A percentile compares a stretch with the other conserved stretches of the same genome.
Conservation (phyloP, 2,113 vertebrate genomes). For the Maccullochella peelii region DNA sequence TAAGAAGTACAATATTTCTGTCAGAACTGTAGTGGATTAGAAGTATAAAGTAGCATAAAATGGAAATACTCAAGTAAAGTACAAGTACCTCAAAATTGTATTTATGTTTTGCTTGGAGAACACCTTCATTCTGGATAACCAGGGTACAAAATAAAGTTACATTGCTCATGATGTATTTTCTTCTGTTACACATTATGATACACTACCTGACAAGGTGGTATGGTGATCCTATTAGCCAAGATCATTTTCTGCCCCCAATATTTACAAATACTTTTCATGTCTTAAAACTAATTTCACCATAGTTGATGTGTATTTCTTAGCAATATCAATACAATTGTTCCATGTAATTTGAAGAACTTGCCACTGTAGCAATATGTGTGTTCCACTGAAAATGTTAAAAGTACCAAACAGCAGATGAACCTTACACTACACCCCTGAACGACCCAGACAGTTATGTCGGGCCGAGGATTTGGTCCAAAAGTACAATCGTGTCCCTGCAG, state of each 20-base stretch:
- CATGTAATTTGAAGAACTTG: neutral
- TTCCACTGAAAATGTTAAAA: conserved; percentile 17
- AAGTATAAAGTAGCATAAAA: neutral
- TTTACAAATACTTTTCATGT: neutral
- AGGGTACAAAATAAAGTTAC: neutral
- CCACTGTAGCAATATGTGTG: conserved; percentile 1
- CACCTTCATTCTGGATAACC: neutral
- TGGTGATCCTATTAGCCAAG: neutral
- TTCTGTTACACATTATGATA: neutral
- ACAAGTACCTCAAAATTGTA: neutral
- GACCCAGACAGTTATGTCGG: conserved; percentile 39
- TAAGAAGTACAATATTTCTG: neutral
- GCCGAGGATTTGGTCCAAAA: conserved; percentile 55
- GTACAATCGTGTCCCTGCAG: conserved; percentile 47
- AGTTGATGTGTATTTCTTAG: conserved; percentile 5
- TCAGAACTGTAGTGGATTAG: neutral
- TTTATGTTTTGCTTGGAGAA: neutral
- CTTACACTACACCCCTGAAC: neutral
- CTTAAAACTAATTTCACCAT: neutral
- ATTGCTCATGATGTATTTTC: neutral
- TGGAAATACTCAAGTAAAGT: neutral
- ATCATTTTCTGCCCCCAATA: neutral
- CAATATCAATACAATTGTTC: neutral
- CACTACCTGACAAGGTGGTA: neutral
- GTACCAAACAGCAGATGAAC: conserved; percentile 40